phyloP scores from a whole-genome alignment of 2,888 invertebrate genomes.

The Rhogogaster chlorosoma region DNA sequence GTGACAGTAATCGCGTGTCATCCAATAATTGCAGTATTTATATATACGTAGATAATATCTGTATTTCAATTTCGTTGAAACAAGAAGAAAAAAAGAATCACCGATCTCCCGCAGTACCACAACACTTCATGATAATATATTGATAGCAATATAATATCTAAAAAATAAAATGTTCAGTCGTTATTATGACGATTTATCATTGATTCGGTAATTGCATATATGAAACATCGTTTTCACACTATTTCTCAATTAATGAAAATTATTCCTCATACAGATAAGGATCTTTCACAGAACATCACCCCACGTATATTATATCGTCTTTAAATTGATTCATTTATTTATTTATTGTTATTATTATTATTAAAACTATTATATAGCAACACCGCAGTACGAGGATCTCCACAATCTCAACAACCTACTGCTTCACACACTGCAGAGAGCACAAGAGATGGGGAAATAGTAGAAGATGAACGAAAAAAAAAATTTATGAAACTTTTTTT shows the following conservation, averaged over 20 bases:
- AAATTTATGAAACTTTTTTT: background rate
- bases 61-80: too few species aligned
- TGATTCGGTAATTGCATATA: too few species aligned
- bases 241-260: background rate
- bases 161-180: background rate
- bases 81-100: too few species aligned
- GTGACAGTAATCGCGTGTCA: constrained; percentile 39
- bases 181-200: too few species aligned
- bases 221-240: too few species aligned
- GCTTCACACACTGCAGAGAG: background rate
- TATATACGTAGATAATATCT: too few species aligned
- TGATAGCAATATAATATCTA: too few species aligned
- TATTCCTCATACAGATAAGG: background rate
- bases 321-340: background rate
- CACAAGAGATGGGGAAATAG: background rate
- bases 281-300: background rate
- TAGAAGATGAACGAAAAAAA: background rate
- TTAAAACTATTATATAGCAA: background rate
- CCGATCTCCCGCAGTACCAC: background rate
- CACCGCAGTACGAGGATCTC: background rate
- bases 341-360: background rate
- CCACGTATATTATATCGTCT: background rate
- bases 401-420: background rate
- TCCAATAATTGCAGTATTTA: background rate
- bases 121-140: background rate